Percentiles rank a stretch among this genome's conserved stretches.
Evolutionary conservation across 2,113 vertebrate genomes (phyloP).

Genomic region (Rostratula benghalensis): DNA sequence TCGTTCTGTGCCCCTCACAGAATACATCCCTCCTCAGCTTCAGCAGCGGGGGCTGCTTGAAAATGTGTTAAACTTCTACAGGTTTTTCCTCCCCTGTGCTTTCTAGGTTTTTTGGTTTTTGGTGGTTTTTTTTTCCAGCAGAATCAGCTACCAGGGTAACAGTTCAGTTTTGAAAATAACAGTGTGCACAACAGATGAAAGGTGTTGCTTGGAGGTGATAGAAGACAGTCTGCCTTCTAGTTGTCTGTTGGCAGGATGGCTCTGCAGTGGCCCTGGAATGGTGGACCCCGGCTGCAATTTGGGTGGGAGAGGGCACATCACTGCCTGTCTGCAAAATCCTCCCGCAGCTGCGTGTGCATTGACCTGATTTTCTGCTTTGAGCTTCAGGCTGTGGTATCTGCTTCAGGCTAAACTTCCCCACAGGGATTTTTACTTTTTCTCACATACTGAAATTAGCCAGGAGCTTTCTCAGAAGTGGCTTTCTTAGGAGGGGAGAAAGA

Average conservation of each 20-base stretch:
- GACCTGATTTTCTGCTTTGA: conserved; percentile 19
- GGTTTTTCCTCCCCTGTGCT: not conserved
- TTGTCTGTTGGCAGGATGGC: not conserved
- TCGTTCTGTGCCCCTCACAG: not conserved
- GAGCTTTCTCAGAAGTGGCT: conserved; percentile 2
- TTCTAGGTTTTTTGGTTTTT: not conserved
- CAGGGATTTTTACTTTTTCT: conserved; percentile 17
- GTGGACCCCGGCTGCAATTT: not conserved
- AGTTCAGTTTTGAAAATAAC: not conserved
- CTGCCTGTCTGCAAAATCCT: not conserved
- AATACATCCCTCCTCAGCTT: not conserved
- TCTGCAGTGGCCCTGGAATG: not conserved
- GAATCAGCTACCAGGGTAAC: not conserved
- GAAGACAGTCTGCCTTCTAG: not conserved
- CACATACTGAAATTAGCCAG: not conserved
- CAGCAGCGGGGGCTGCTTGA: not conserved
- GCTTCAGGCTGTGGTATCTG: not conserved
- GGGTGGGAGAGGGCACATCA: fast-evolving
- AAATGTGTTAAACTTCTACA: not conserved
- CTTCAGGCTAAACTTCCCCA: not conserved
- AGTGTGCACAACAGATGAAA: not conserved
- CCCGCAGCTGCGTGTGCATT: not conserved
- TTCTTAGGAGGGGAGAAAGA: not conserved
- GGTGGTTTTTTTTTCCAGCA: no score
- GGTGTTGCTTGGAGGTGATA: not conserved